Conservation (phyloP, 2,797 vertebrate species). For the Bufotes viridis region DNA sequence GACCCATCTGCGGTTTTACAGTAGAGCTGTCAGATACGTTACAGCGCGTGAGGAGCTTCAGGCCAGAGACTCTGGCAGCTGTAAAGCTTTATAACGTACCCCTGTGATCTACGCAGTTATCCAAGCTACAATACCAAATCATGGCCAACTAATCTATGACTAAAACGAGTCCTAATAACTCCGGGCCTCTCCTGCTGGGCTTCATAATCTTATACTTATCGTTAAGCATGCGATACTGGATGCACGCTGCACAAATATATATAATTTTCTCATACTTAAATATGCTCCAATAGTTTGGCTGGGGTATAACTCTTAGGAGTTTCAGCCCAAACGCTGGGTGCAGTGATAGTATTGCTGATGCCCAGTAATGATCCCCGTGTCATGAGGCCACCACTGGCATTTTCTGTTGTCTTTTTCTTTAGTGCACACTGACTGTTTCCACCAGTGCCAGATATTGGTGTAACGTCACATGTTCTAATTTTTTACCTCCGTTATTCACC, state of each 20-base stretch:
- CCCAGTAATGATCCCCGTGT: no score
- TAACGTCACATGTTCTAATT: no score
- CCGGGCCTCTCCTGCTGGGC: slow-evolving; percentile 8
- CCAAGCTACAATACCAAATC: not conserved
- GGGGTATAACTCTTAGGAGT: not conserved
- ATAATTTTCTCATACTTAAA: not conserved
- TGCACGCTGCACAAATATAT: slow-evolving; percentile 18
- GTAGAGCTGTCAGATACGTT: not conserved
- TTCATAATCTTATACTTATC: slow-evolving; percentile 15
- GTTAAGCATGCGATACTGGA: slow-evolving; percentile 15
- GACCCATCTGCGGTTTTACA: not conserved
- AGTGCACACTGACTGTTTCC: no score
- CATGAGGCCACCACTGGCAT: no score
- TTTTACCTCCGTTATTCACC: no score
- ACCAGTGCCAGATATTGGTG: no score
- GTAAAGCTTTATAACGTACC: not conserved
- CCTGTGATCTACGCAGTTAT: not conserved
- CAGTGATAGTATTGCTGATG: no score
- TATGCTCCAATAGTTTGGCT: not conserved
- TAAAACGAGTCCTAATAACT: slow-evolving; percentile 9
- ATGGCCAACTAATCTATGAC: slow-evolving; percentile 1
- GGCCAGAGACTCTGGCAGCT: slow-evolving; percentile 7
- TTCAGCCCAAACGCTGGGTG: not conserved
- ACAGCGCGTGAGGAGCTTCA: not conserved
- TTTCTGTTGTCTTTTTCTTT: no score